phyloP scores from a whole-genome alignment of 2,888 invertebrate species.

The Pelosia muscerda region DNA sequence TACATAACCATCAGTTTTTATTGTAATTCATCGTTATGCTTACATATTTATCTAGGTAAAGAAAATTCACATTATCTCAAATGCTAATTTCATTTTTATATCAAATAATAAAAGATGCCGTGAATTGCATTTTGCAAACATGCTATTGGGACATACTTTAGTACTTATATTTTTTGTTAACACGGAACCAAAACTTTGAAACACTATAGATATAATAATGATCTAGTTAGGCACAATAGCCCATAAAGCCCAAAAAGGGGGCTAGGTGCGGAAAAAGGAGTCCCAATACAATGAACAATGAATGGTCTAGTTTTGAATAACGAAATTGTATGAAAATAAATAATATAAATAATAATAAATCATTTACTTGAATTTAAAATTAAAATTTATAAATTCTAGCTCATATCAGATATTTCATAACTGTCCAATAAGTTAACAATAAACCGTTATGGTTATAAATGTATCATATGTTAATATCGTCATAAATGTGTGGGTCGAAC shows the following conservation, averaged over 20 bases:
- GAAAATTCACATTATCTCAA: too few species aligned
- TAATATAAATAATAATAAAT: not conserved
- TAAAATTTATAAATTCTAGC: not conserved
- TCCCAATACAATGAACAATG: too few species aligned
- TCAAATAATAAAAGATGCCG: too few species aligned
- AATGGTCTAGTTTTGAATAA: not conserved
- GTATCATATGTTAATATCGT: constrained; percentile 1
- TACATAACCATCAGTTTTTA: not conserved
- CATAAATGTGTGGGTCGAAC: not conserved
- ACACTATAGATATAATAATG: not conserved
- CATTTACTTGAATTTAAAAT: not conserved
- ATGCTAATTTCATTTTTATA: too few species aligned
- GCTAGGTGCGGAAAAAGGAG: too few species aligned
- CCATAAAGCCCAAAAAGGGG: too few species aligned
- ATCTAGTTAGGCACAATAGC: too few species aligned
- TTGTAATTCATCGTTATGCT: not conserved
- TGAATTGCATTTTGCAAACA: too few species aligned
- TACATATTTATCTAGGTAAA: too few species aligned
- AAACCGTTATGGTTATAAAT: not conserved
- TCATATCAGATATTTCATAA: not conserved
- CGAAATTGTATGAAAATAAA: not conserved
- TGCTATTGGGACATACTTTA: not conserved
- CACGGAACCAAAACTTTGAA: too few species aligned
- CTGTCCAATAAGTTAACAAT: not conserved
- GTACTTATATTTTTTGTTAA: not conserved